Base-by-base conservation (phyloP, 1,140 invertebrate species). In the Maconellicoccus hirsutus region DNA sequence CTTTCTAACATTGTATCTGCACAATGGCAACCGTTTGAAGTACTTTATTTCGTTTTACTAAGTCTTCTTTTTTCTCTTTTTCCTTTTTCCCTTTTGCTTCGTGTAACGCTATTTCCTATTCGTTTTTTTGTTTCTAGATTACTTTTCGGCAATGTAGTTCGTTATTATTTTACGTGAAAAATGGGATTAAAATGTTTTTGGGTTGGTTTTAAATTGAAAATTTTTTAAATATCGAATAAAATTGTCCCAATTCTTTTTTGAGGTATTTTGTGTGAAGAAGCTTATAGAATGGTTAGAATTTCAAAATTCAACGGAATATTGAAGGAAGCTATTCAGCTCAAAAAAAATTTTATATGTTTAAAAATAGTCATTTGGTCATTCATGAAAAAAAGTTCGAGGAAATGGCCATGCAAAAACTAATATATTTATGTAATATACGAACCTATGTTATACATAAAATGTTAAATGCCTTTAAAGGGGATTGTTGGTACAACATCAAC, bases 11-110 rank as follows among this genome's bases (percentile, higher is more conserved):
- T 52, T 52, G n/a, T 52, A 52, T 52, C n/a, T 19, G 42, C 42
- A 52, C 42, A 52, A 52, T 52, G 42, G 42, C 42, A 52, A 52
- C 42, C 42, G 42, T 52, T 52, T 52, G 42, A 52, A 52, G 42
- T 52, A 52, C 42, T 52, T 52, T 52, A 52, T 52, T 52, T 52
- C 42, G 42, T 52, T 52, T 52, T 52, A 52, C 42, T 16, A 19
- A 52, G 42, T 52, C n/a, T 52, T 52, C 42, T 52, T 52, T 52
- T 52, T 52, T 33, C 29, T 33, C 3, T 12, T 33, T 33, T n/a
- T n/a, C 6, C 33, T 38, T 38, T 38, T 19, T 19, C 3, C n/a
- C 42, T 52, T 52, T 52, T 16, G n/a, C 2, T 52, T 52, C 42
- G n/a, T 16, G 2, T 16, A 3, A 19, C 42, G 42, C 42, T 52